These are phyloP conservation scores for Phrynocephalus vlangalii DNA, from an alignment of 2,797 vertebrate genomes.

Conservation along the genomic window DNA sequence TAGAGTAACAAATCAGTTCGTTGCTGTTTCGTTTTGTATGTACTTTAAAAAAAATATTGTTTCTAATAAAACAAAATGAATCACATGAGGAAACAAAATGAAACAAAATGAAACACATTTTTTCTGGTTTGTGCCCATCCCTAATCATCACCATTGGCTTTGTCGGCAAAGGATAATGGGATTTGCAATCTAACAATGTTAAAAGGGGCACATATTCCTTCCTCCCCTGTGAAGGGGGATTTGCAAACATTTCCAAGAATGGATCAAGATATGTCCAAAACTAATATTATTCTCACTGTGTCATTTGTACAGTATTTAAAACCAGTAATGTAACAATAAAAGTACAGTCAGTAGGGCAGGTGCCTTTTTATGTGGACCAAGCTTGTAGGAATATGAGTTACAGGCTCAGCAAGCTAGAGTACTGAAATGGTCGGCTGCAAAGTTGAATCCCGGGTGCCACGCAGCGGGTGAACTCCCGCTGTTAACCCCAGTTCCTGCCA, in stretches of 20 bases:
- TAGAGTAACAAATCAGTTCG: too few species aligned
- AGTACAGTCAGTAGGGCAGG: neutral
- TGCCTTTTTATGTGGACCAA: neutral
- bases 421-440: too few species aligned
- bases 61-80: too few species aligned
- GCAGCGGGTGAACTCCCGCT: too few species aligned
- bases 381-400: constrained; percentile 60
- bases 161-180: neutral
- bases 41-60: too few species aligned
- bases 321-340: neutral
- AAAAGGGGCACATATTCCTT: neutral
- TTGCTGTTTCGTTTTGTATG: too few species aligned
- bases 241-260: neutral
- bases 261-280: neutral
- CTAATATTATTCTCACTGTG: neutral
- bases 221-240: neutral
- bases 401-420: neutral
- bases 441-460: too few species aligned
- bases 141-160: neutral
- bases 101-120: too few species aligned
- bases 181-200: neutral
- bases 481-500: too few species aligned
- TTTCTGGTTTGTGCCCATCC: too few species aligned
- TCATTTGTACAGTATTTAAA: neutral
- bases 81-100: too few species aligned